Conservation (phyloP, 2,888 invertebrate genomes). For the Gasteruption jaculator region DNA sequence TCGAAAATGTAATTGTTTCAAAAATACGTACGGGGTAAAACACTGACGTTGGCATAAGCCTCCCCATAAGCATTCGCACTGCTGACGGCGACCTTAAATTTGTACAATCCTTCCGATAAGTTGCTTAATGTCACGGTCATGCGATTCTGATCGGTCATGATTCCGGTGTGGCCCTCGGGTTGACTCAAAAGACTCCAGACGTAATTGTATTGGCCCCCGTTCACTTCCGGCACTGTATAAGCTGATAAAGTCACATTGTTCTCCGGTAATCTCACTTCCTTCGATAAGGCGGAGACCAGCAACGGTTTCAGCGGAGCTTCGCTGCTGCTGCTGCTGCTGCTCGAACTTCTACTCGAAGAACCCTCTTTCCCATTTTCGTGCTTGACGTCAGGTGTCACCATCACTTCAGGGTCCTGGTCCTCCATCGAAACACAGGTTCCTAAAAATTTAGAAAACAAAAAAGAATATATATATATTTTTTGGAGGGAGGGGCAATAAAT, state of each 20-base stretch:
- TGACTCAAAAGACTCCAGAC: constrained; percentile 84
- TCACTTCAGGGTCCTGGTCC: constrained; percentile 27
- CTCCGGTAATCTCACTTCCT: constrained; percentile 76
- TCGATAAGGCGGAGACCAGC: constrained; percentile 70
- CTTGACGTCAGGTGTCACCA: constrained; percentile 30
- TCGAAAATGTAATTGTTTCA: background rate
- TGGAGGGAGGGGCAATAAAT: no score
- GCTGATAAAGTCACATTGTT: constrained; percentile 81
- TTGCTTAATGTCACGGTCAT: constrained; percentile 78
- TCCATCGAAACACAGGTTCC: constrained; percentile 32
- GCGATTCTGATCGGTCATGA: constrained; percentile 79
- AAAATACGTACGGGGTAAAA: constrained; percentile 62
- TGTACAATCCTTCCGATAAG: constrained; percentile 81
- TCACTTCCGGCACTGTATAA: constrained; percentile 73
- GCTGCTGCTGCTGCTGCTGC: no score
- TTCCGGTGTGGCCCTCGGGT: constrained; percentile 72
- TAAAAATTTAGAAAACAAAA: constrained; percentile 15
- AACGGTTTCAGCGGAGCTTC: constrained; percentile 62
- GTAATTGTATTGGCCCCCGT: constrained; percentile 76
- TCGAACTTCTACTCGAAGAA: constrained; percentile 32
- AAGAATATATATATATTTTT: constrained; percentile 9
- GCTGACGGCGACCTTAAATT: constrained; percentile 82
- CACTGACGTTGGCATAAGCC: constrained; percentile 85
- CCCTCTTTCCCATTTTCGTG: constrained; percentile 23
- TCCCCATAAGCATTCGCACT: constrained; percentile 74